Evolutionary conservation across 2,888 invertebrate genomes (phyloP), one percentile per base, ranked within the genome.

Genomic region (Rutpela maculata): DNA sequence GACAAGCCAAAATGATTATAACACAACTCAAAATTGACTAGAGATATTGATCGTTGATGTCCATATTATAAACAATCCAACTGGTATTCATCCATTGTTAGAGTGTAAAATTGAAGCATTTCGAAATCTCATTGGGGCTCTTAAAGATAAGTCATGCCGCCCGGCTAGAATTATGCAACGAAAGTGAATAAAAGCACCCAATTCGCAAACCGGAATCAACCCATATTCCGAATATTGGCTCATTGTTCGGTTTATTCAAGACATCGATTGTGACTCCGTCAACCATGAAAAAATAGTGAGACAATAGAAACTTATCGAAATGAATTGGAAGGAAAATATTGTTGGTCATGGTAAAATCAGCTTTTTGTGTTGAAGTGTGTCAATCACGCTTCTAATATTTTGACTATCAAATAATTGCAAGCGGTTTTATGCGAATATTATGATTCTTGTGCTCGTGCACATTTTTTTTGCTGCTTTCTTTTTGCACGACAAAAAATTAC

Each of bases 91-190:
- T 18, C 59, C 22, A 70, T 70, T 70, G 69, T 70, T 70, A 59
- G 35, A 38, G 38, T 59, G 26, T 55, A 35, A 68, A 70, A 55
- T 57, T 26, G 26, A 59, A 19, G 38, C 38, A 11, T 70, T 70
- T 70, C 69, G 69, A 70, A 70, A 70, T 17, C 57, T n/a, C 50
- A 70, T 69, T 69, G 56, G 38, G 69, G 56, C 15, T 18, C 57
- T 68, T 26, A 56, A 70, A 70, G 57, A 70, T 59, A 59, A 70
- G 57, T 70, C 69, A 59, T 18, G 69, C 59, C 69, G 69, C 17
- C 35, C 17, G 17, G 7, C 31, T 35, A 5, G 7, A 31, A 31
- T 70, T 59, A 59, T 38, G 38, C 59, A 70, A 70, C 59, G 57
- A 57, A 70, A 38, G 59, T 59, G 69, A 70, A 59, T 59, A 70